These are phyloP conservation scores for Sebastes kiyomatsui DNA, from an alignment of 2,797 vertebrate species.

Conservation along the genomic window DNA sequence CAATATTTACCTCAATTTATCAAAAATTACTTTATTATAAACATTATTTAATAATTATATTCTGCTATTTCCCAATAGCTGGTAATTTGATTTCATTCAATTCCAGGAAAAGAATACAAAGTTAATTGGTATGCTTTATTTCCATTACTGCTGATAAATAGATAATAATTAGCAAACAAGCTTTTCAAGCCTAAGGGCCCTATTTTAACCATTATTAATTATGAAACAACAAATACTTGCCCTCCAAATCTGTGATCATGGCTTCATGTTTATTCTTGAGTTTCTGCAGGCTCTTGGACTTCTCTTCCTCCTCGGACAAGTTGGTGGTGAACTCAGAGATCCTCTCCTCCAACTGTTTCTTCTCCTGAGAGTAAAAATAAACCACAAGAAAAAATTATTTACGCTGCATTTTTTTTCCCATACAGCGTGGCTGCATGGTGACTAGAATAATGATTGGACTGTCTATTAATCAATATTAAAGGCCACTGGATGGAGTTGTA, in stretches of 20 bases:
- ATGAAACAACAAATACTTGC: slow-evolving; percentile 62
- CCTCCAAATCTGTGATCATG: slow-evolving; percentile 96
- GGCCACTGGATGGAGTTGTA: not conserved
- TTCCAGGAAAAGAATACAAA: too few relatives aligned
- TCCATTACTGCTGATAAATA: too few relatives aligned
- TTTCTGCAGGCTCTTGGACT: slow-evolving; percentile 95
- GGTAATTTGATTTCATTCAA: too few relatives aligned
- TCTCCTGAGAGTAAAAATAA: slow-evolving; percentile 83
- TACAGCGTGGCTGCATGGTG: not conserved
- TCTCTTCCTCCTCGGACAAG: slow-evolving; percentile 96
- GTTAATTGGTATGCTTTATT: too few relatives aligned
- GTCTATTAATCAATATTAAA: not conserved
- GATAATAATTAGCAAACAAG: too few relatives aligned
- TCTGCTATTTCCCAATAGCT: too few relatives aligned
- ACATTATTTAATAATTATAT: too few relatives aligned
- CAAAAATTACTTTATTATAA: too few relatives aligned
- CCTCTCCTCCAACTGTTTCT: slow-evolving; percentile 92
- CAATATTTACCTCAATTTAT: too few relatives aligned
- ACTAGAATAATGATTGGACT: not conserved
- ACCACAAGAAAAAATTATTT: not conserved
- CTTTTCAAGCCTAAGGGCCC: too few relatives aligned
- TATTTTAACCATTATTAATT: not conserved
- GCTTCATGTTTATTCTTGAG: slow-evolving; percentile 97
- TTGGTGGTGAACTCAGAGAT: slow-evolving; percentile 91
- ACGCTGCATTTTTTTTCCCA: too few relatives aligned